Base-by-base conservation (phyloP, 2,113 vertebrate genomes). In the Alouatta palliata region DNA sequence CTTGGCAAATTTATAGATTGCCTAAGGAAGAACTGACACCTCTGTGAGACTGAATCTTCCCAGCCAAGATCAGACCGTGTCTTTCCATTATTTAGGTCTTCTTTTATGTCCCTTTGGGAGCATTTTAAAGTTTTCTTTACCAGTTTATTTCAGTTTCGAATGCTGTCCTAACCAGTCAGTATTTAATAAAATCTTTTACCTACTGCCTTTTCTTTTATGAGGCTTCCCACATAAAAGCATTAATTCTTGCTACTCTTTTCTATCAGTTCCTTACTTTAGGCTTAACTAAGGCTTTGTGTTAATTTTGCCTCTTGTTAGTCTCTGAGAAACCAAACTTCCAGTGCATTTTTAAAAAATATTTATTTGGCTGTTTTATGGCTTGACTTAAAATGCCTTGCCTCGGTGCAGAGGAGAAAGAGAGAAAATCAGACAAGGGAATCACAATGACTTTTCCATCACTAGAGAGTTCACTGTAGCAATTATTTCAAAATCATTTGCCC, bases 61-160 rank as follows among this genome's bases (percentile, higher is more conserved):
- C 87, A 77, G 54, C 68, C 80, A 80, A 83, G 54, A 87, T 87
- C 35, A 35, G 49, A 25, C 49, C 17, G 32, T 80, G 19, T 71
- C 37, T 68, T 87, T 61, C 27, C 49, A 75, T 93, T 56, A 61
- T 47, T 92, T 32, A 75, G 20, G 70, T 45, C 70, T 87, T 91
- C 45, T 32, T 49, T 94, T 76, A 7, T 81, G 8, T 54, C 20
- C 35, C 37, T 86, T 79, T 61, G 82, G 43, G 19, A 79, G 40
- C 81, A 83, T 68, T 76, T 71, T 79, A 68, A 86, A 95, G 49
- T 95, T 86, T 91, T 82, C 76, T 87, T 92, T 43, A 35, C 56
- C 79, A 27, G 43, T 92, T 70, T 97, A 54, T 77, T 85, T 82
- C 66, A 11, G 47, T 95, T 43, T 56, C 32, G 23, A 66, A 66